Evolutionary conservation across 2,888 invertebrate species (phyloP).

Genomic region (Acheta domesticus): DNA sequence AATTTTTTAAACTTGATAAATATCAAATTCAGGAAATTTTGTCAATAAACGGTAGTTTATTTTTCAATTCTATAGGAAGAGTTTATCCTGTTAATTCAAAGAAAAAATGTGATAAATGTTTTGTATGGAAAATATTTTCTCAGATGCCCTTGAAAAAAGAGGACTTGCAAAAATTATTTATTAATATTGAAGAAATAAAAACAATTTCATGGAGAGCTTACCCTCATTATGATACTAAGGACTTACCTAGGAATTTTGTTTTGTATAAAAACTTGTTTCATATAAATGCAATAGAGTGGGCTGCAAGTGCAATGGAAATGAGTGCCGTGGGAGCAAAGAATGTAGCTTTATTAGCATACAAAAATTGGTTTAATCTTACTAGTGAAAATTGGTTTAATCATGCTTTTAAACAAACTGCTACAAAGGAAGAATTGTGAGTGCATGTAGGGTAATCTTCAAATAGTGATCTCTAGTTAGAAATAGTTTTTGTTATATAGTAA

Average conservation of each 20-base stretch:
- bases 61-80: conserved; percentile 52
- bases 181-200: conserved; percentile 43
- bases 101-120: conserved; percentile 38
- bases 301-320: conserved; percentile 67
- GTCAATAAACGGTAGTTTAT: conserved; percentile 49
- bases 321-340: conserved; percentile 59
- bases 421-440: too few relatives aligned
- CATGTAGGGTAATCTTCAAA: too few relatives aligned
- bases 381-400: conserved; percentile 38
- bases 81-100: conserved; percentile 44
- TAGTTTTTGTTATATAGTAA: too few relatives aligned
- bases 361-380: conserved; percentile 38
- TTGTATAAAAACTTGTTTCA: conserved; percentile 55
- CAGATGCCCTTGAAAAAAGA: conserved; percentile 47
- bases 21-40: conserved; percentile 47
- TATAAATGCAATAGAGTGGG: conserved; percentile 61
- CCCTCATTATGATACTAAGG: conserved; percentile 50
- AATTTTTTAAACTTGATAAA: conserved; percentile 47
- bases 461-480: too few relatives aligned
- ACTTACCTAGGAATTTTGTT: conserved; percentile 49
- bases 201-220: conserved; percentile 56
- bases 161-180: conserved; percentile 52
- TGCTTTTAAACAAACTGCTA: too few relatives aligned
- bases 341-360: conserved; percentile 55
- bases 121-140: conserved; percentile 60